Evolutionary conservation across 1,140 invertebrate species (phyloP), one percentile per base, ranked within the genome.

Genomic region (Proctacanthus coquilletti): DNA sequence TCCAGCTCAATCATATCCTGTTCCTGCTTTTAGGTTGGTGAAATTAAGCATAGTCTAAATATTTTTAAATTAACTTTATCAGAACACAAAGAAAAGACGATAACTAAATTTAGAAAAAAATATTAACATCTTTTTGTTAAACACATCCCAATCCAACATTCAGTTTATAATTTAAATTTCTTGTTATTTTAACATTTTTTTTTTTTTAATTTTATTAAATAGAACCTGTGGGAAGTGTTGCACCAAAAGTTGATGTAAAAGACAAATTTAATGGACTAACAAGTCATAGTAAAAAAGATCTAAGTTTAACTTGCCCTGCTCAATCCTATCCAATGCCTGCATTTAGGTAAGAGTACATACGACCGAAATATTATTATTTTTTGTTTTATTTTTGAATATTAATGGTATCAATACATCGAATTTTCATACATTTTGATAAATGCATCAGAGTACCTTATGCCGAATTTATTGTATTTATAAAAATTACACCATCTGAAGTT

Each of bases 181-280:
- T 23, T 32, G 13, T 15, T 13, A 14, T 15, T 40, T 30, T 19
- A 21, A 21, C n/a, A n/a, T n/a, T n/a, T n/a, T n/a, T n/a, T n/a
- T n/a, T 42, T 45, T 44, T 52, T 52, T 44, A 52, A 48, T 59
- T 50, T 56, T 47, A 53, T 39, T 53, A 42, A n/a, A n/a, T 64
- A 79, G 76, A 80, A 54, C 76, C 77, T 17, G 67, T 80, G 45
- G 74, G 75, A 48, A 77, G 69, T 53, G 72, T 74, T 44, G 65
- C 72, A 25, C 77, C 76, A 18, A 78, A 72, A 59, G 69, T 77
- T 37, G 65, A 53, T 36, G 50, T 52, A 15, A 56, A 54, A 37
- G 55, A 58, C 36, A 51, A 56, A 20, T 48, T 56, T 39, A 56
- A 53, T 21, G 47, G 47, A 40, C 54, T 50, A 3, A 42, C 48